Evolutionary conservation across 1,140 invertebrate genomes (phyloP), one percentile per base, ranked within the genome.

Genomic region (Pseudoatta argentina): DNA sequence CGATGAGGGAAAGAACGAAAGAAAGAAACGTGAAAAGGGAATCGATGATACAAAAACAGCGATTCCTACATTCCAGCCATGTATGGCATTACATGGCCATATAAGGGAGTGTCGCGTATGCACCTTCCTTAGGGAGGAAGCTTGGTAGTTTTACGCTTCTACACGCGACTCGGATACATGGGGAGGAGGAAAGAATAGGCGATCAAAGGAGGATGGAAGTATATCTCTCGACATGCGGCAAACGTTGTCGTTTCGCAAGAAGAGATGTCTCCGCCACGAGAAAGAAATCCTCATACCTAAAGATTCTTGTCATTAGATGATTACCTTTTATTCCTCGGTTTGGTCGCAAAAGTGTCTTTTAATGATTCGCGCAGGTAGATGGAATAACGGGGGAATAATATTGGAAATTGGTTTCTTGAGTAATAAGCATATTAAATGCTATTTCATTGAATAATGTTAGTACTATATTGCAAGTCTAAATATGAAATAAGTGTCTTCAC

Each of bases 21-120:
- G 73, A 67, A 69, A 88, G 77, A 71, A 78, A 88, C 71, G 59
- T 51, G 69, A 55, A 82, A 85, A 86, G 87, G 73, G 88, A 89
- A 93, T 92, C 93, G 91, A 93, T 94, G 94, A 93, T 88, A 91
- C 93, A 95, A 95, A 94, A 94, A 95, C 93, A 92, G 92, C 90
- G 92, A 94, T 94, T 93, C 92, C 93, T 94, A 94, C 93, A 94
- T 94, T 94, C 93, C 92, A 89, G 87, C 93, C 94, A 94, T 94
- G 91, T 93, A 93, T 79, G 94, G 91, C 87, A 91, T 67, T 88
- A 85, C 73, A 75, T 77, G 61, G 66, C 93, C 94, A 92, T 95
- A 94, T 93, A 94, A 92, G 92, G 94, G 89, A 73, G 89, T 92
- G 90, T 92, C 92, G 92, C 91, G 91, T 92, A 92, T 86, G 89